Evolutionary conservation across 1,140 invertebrate genomes (phyloP).

Genomic region (Ceratina australensis): DNA sequence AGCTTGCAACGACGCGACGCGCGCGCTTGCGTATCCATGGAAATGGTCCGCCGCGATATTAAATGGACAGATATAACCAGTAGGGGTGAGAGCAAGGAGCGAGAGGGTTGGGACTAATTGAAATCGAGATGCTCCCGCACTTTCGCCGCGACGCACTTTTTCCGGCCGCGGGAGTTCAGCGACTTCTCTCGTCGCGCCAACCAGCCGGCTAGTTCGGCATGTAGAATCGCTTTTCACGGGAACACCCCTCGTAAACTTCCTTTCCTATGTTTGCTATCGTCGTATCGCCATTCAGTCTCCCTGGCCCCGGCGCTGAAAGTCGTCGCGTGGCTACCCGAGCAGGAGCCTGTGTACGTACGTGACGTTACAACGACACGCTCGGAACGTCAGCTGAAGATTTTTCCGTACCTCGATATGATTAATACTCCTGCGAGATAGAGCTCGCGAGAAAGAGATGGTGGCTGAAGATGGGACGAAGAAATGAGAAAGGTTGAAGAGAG

Average conservation of each 20-base stretch:
- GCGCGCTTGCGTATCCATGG: constrained; percentile 40
- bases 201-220: not conserved
- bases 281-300: constrained; percentile 65
- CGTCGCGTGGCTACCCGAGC: not conserved
- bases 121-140: constrained; percentile 25
- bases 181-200: constrained; percentile 20
- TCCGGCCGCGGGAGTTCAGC: not conserved
- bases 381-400: constrained; percentile 69
- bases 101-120: constrained; percentile 1
- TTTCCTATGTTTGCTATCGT: constrained; percentile 63
- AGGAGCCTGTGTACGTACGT: constrained; percentile 39
- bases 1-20: constrained; percentile 12
- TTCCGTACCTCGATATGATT: constrained; percentile 76
- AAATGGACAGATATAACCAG: not conserved
- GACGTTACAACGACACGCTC: constrained; percentile 42
- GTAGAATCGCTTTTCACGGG: constrained; percentile 41
- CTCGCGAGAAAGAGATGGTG: not conserved
- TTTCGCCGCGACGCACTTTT: not conserved
- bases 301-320: constrained; percentile 25
- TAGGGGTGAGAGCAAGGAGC: too few relatives aligned
- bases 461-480: not conserved
- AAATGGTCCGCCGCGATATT: constrained; percentile 23
- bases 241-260: constrained; percentile 50
- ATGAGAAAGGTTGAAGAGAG: constrained; percentile 14
- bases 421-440: constrained; percentile 67